phyloP scores from a whole-genome alignment of 2,113 vertebrate genomes.

The Rattus rattus region DNA sequence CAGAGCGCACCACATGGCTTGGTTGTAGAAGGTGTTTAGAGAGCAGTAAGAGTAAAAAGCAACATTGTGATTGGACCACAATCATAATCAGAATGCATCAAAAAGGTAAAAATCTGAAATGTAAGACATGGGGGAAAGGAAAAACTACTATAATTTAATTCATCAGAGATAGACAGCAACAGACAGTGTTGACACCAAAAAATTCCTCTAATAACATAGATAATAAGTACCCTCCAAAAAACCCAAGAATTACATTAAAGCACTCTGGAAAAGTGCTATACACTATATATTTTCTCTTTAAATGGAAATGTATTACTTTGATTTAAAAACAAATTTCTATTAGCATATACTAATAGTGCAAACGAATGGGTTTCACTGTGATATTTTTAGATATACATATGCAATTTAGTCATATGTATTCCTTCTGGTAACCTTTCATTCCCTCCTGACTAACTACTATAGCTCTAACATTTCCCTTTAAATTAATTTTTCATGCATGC shows the following conservation, averaged over 20 bases:
- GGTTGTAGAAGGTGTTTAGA: neutral
- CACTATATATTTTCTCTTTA: neutral
- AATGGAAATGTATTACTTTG: neutral
- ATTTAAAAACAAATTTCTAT: neutral
- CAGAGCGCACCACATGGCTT: no score
- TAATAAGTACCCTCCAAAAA: neutral
- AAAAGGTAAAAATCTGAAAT: neutral
- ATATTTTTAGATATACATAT: neutral
- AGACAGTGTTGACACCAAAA: constrained; percentile 21
- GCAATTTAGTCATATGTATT: neutral
- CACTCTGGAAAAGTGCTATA: no score
- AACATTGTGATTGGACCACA: neutral
- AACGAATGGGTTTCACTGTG: neutral
- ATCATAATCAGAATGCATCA: neutral
- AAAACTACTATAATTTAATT: constrained; percentile 19
- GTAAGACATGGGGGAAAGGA: neutral
- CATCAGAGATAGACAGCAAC: neutral
- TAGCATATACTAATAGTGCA: neutral
- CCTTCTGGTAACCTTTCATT: neutral
- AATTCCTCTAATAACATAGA: neutral
- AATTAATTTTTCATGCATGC: neutral
- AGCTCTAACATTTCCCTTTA: neutral
- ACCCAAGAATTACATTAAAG: neutral
- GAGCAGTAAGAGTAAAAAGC: neutral
- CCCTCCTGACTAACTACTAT: neutral